Percentiles rank a stretch among this genome's conserved stretches.
phyloP scores from a whole-genome alignment of 2,888 invertebrate species.

The Lycophotia porphyrea region DNA sequence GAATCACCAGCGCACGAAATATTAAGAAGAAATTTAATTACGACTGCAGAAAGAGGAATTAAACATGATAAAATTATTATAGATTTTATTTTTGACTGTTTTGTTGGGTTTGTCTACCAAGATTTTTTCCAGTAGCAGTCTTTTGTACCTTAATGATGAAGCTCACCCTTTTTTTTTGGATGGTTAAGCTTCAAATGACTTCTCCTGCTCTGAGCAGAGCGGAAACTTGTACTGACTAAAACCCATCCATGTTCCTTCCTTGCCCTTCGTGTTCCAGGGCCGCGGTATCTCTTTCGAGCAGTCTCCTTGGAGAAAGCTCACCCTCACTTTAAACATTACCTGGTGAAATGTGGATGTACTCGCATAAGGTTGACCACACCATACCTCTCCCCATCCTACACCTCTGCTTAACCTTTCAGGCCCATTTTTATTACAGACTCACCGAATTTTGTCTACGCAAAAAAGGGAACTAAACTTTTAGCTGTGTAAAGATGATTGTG shows the following conservation, averaged over 20 bases:
- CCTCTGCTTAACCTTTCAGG: not conserved
- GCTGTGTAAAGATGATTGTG: not conserved
- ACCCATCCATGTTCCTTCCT: too few species aligned
- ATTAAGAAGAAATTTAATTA: constrained; percentile 29
- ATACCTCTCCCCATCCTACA: not conserved
- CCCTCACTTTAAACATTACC: not conserved
- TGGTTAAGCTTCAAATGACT: too few species aligned
- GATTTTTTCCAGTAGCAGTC: not conserved
- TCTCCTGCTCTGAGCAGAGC: too few species aligned
- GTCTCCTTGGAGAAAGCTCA: too few species aligned
- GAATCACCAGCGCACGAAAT: constrained; percentile 7
- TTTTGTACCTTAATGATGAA: not conserved
- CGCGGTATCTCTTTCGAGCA: too few species aligned
- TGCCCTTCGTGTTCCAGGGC: too few species aligned
- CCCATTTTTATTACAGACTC: not conserved
- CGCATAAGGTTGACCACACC: not conserved
- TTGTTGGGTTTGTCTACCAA: not conserved
- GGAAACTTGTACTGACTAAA: too few species aligned
- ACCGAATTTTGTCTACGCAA: not conserved
- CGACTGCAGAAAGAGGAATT: constrained; percentile 18
- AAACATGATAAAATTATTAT: constrained; percentile 24
- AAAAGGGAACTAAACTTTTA: not conserved
- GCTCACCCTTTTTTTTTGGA: too few species aligned
- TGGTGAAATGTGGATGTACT: not conserved
- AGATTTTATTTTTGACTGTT: constrained; percentile 9